phyloP scores from a whole-genome alignment of 2,113 vertebrate species.

The Illadopsis cleaveri region DNA sequence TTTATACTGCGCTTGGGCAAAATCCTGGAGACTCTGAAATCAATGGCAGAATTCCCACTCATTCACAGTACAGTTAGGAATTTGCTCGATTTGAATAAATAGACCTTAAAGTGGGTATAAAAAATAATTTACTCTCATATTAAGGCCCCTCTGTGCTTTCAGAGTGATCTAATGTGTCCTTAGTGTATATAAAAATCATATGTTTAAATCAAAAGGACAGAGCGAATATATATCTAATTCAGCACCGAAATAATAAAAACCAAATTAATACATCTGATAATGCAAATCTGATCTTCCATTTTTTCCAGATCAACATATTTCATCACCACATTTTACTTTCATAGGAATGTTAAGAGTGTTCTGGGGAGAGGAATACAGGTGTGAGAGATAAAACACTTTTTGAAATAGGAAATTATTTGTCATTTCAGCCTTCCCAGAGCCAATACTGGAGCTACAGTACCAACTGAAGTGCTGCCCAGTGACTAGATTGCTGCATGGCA shows the following conservation, averaged over 20 bases:
- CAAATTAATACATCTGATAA: not conserved
- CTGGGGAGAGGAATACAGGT: not conserved
- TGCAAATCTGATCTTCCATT: not conserved
- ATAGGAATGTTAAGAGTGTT: not conserved
- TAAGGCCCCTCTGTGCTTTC: conserved; percentile 25
- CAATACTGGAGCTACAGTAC: rapidly evolving
- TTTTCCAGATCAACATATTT: not conserved
- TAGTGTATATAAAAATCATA: conserved; percentile 45
- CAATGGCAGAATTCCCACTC: conserved; percentile 25
- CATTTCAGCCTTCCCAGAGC: not conserved
- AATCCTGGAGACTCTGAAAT: not conserved
- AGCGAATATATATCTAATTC: not conserved
- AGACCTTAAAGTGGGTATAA: conserved; percentile 51
- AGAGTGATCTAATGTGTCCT: conserved; percentile 17
- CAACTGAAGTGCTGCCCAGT: not conserved
- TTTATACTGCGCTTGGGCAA: not conserved
- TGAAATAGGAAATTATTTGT: not conserved
- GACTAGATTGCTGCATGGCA: not conserved
- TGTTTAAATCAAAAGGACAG: conserved; percentile 39
- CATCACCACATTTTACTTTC: not conserved
- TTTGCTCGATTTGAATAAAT: conserved; percentile 47
- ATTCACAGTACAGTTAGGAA: conserved; percentile 1
- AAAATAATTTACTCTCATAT: conserved; percentile 48
- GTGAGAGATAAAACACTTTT: not conserved
- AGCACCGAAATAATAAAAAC: not conserved